Base-by-base conservation (phyloP, 2,888 invertebrate genomes). In the Caenorhabditis plicata region DNA sequence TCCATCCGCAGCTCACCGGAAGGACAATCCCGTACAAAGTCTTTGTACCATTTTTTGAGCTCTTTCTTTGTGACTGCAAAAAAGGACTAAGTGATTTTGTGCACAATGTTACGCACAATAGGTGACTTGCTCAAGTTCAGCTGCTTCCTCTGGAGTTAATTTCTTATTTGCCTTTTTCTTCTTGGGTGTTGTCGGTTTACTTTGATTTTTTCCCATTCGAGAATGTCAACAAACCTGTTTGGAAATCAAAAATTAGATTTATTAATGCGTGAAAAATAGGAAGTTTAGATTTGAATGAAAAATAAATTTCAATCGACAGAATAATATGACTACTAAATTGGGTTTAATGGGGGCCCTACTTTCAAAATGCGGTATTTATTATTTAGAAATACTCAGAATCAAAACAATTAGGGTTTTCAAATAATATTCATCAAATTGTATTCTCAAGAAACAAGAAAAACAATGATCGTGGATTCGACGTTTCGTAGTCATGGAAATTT, bases 1-100 rank as follows among this genome's bases (percentile, higher is more conserved):
- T 82, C 81, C 72, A 82, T 80, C 48, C 77, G 78, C 36, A 84
- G 69, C 29, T 82, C 80, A 11, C 84, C 84, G 51, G 78, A 81
- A 1, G 83, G 83, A 73, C 83, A 84, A 56, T 84, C 84, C 35
- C 82, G 73, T 61, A 84, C 81, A 68, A 84, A 84, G 66, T 84
- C 83, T 74, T 81, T 81, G 73, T 83, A 81, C 83, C 83, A 83
- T 64, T 82, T 82, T 51, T 80, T 78, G 29, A 83, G 61, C 63
- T 83, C 83, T 61, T 81, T 81, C 52, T 77, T 77, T 42, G 80
- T 74, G 66, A 83, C 82, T 83, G 76, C 23, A 32, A 33, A 29
- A 43, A 43, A 32, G 13, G 35, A 9, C 22, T 22, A 45, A 19
- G 13, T 9, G 22, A 11, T 23, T 4, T 19, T 25, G n/a, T 25